Evolutionary conservation across 2,113 vertebrate species (phyloP), one percentile per base, ranked within the genome.

Genomic region (Salminus brasiliensis): DNA sequence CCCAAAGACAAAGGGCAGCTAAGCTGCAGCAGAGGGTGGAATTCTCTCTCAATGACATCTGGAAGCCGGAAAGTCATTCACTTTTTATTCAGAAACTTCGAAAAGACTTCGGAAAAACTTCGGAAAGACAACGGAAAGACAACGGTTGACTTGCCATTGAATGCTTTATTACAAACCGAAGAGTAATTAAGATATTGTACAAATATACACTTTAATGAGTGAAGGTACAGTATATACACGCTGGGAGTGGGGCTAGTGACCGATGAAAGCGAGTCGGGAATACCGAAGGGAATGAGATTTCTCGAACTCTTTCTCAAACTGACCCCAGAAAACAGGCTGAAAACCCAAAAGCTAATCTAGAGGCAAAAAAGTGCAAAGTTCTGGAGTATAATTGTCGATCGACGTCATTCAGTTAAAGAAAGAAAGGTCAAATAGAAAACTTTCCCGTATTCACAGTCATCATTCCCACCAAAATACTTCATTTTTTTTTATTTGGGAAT

Each of bases 91-190:
- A n/a, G n/a, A n/a, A n/a, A n/a, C n/a, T n/a, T n/a, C n/a, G n/a
- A n/a, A n/a, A n/a, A n/a, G n/a, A n/a, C n/a, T n/a, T n/a, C n/a
- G n/a, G n/a, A n/a, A n/a, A n/a, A n/a, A n/a, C n/a, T n/a, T n/a
- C 5, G 12, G 12, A 43, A 7, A 36, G 63, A 23, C 71, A 45
- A 45, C n/a, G 0, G 13, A 27, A 36, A 13, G 2, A 55, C 12
- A 23, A 29, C 53, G 27, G 49, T 67, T 65, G 74, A 30, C 68
- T 84, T 43, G 52, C 76, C 71, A 79, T 81, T 81, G 41, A 86
- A 85, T 84, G 69, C 87, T 90, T 89, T 91, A 88, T 91, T 91
- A 85, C 73, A 87, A 87, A 88, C 76, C 67, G 68, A 87, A 86
- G 68, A 85, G 70, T 80, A 80, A 81, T 76, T 84, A 30, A 83